These are phyloP conservation scores for Sylvilagus bachmani DNA, from an alignment of 2,113 vertebrate species.

Conservation along the genomic window DNA sequence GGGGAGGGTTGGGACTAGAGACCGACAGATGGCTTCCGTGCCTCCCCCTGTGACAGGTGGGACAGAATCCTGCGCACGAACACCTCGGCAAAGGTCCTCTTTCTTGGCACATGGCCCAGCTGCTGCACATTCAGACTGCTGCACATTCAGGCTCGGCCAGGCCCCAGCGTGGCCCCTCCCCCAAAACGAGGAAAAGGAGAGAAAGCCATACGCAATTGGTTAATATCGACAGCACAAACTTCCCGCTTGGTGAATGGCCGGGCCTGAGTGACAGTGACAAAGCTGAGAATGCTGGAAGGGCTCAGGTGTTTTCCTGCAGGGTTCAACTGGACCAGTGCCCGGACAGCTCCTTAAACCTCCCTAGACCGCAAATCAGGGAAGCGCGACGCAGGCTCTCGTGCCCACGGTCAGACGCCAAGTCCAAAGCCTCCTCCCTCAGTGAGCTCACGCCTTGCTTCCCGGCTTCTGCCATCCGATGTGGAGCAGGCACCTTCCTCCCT, in stretches of 20 bases:
- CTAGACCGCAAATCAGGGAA: background rate
- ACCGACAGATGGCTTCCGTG: conserved; percentile 60
- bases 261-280: background rate
- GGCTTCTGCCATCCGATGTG: background rate
- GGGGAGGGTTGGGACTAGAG: background rate
- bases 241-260: background rate
- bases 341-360: background rate
- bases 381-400: no score
- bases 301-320: background rate
- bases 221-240: background rate
- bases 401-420: background rate
- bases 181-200: background rate
- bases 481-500: background rate
- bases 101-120: background rate
- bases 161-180: background rate
- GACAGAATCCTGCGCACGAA: background rate
- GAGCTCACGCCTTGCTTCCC: no score
- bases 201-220: background rate
- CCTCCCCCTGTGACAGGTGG: conserved; percentile 68
- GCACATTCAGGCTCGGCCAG: background rate
- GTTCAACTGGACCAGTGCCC: background rate
- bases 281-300: background rate
- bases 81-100: background rate
- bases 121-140: background rate
- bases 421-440: background rate